Base-by-base conservation (phyloP, 1,140 invertebrate genomes). In the Schlechtendalia chinensis region DNA sequence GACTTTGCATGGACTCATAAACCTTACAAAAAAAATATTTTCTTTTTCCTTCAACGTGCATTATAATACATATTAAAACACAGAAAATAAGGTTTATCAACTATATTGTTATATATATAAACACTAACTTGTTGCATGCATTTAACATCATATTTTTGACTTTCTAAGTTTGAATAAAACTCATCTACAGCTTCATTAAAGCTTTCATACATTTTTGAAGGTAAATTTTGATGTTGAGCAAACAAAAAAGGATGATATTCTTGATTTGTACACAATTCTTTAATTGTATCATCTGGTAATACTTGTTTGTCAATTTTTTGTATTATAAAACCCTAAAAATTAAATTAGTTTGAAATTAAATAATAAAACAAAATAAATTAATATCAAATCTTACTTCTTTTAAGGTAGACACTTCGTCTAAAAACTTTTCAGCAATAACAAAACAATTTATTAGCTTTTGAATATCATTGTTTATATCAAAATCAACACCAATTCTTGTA, bases 151-250 rank as follows among this genome's bases (percentile, higher is more conserved):
- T 98, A 90, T 86, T 98, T 99, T 86, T 99, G 97, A 74, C 92
- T 91, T 87, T 99, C 97, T 84, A 98, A 87, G 79, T 92, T 92
- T 0, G 97, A 99, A 87, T 93, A 99, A 87, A 97, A 99, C 84
- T 98, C 96, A 89, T 99, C 98, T 1, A 98, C 94, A 29, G 97
- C 92, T 85, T 90, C 88, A 87, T 96, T 93, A 85, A 98, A 98
- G 1, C 89, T 89, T 17, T 91, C 89, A 86, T 93, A 96, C 83
- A 92, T 90, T 50, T 89, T 86, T 77, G 87, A 87, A 0, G 90
- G 89, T 81, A 87, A 86, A 16, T 88, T 85, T 83, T 89, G 88
- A 85, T 92, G 89, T 84, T 97, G 95, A 19, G 88, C 86, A 84
- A 93, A 95, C 6, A 89, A 83, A 61, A 65, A 87, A 11, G 97